Conservation (phyloP, 1,140 invertebrate genomes). For the Drosophila serrata region DNA sequence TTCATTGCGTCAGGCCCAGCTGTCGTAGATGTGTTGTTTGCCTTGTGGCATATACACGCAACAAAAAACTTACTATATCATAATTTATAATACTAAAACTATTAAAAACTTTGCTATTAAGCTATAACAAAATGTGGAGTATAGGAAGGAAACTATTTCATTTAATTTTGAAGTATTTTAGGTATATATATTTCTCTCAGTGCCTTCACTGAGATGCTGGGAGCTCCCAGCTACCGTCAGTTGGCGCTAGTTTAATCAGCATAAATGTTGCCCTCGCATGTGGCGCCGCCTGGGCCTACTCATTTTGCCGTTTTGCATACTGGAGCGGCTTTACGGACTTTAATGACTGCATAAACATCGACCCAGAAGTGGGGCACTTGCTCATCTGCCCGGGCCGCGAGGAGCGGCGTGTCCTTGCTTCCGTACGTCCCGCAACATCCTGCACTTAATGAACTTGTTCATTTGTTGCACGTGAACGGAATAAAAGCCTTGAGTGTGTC, state of each 20-base stretch:
- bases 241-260: slow-evolving; percentile 66
- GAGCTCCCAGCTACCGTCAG: slow-evolving; percentile 23
- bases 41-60: slow-evolving; percentile 3
- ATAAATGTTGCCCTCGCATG: slow-evolving; percentile 62
- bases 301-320: slow-evolving; percentile 55
- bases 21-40: slow-evolving; percentile 18
- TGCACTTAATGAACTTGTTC: slow-evolving; percentile 74
- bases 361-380: slow-evolving; percentile 31
- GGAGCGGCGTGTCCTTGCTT: not conserved
- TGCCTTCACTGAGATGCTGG: not conserved
- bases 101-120: not conserved
- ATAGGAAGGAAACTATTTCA: too few relatives aligned
- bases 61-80: not conserved
- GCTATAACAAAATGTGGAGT: not conserved
- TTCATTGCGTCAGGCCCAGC: slow-evolving; percentile 26
- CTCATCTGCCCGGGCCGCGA: slow-evolving; percentile 4
- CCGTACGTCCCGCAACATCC: slow-evolving; percentile 24
- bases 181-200: slow-evolving; percentile 8
- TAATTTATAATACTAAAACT: not conserved
- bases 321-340: slow-evolving; percentile 55
- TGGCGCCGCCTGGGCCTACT: slow-evolving; percentile 42
- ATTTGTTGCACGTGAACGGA: slow-evolving; percentile 72
- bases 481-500: slow-evolving; percentile 53
- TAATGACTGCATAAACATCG: slow-evolving; percentile 54
- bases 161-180: not conserved